These are phyloP conservation scores for Trichomalopsis sarcophagae DNA, from an alignment of 1,140 invertebrate species.

Conservation along the genomic window DNA sequence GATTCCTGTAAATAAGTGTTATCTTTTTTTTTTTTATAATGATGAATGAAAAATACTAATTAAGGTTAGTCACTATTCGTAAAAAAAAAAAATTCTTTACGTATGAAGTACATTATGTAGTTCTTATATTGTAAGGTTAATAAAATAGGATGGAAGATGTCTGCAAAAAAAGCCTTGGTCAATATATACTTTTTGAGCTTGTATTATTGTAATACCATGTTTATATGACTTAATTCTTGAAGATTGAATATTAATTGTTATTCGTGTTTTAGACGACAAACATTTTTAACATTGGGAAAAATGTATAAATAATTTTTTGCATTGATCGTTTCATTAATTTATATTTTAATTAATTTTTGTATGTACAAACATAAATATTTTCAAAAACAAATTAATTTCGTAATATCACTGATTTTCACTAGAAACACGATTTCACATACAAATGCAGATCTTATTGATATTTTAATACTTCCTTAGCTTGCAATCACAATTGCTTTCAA, in stretches of 20 bases:
- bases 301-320: conserved; percentile 18
- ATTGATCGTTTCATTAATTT: conserved; percentile 37
- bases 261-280: not conserved
- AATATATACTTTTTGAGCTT: not conserved
- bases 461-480: conserved; percentile 28
- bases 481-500: conserved; percentile 8
- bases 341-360: conserved; percentile 41
- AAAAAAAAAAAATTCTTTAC: conserved; percentile 59
- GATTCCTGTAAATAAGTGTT: conserved; percentile 75
- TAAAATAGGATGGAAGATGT: conserved; percentile 56
- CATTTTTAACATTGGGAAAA: not conserved
- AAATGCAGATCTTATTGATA: conserved; percentile 32
- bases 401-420: conserved; percentile 21
- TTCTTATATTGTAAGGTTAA: conserved; percentile 60
- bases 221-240: not conserved
- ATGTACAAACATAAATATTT: conserved; percentile 45
- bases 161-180: conserved; percentile 17
- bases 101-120: conserved; percentile 68
- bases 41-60: conserved; percentile 56
- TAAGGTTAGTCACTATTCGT: conserved; percentile 60
- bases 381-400: conserved; percentile 17
- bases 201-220: not conserved
- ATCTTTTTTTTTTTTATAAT: conserved; percentile 65
- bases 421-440: conserved; percentile 32
- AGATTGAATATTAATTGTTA: too few species aligned